phyloP scores from a whole-genome alignment of 2,797 vertebrate species.

The Megaceryle alcyon region DNA sequence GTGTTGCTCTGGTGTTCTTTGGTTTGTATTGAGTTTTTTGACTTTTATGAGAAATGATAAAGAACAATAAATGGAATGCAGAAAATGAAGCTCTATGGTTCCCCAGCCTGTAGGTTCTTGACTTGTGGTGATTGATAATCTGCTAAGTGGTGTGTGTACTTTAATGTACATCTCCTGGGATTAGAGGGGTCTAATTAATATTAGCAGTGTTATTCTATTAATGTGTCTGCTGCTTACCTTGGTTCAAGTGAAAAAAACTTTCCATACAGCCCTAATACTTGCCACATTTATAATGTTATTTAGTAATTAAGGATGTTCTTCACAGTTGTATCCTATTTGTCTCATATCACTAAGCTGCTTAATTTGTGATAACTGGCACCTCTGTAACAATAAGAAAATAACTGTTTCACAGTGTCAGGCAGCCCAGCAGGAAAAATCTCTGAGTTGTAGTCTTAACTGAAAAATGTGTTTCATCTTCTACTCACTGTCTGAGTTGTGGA shows the following conservation, averaged over 20 bases:
- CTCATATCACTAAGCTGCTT: neutral
- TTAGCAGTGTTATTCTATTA: neutral
- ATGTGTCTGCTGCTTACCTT: neutral
- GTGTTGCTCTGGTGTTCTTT: neutral
- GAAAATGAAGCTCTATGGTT: neutral
- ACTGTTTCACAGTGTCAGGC: neutral
- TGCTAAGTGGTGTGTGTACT: neutral
- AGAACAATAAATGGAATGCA: neutral
- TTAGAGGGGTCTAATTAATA: neutral
- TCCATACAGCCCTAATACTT: neutral
- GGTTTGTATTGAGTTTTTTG: neutral
- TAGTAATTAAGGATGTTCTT: neutral
- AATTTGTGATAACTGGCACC: neutral
- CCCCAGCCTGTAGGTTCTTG: neutral
- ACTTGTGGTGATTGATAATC: neutral
- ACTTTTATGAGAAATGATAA: neutral
- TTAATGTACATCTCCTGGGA: neutral
- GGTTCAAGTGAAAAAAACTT: neutral
- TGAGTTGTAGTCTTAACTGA: neutral
- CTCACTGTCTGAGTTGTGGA: neutral
- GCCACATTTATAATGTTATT: neutral
- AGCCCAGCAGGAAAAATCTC: neutral
- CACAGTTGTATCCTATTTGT: neutral
- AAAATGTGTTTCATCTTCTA: neutral
- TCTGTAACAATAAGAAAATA: constrained; percentile 2